phyloP scores from a whole-genome alignment of 1,140 invertebrate species.

The Cotesia glomerata region DNA sequence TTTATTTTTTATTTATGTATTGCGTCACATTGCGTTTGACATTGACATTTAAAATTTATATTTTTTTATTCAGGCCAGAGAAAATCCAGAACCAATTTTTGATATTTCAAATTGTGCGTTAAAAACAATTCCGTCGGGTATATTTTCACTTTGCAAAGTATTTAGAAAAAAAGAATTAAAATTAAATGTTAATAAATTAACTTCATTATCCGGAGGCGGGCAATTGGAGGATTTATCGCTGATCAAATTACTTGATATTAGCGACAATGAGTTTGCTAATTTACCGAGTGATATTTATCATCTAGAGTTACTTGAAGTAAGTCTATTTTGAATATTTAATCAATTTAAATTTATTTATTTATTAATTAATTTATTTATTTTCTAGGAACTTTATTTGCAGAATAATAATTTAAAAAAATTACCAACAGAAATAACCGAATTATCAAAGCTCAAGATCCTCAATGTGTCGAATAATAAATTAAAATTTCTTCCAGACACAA shows the following conservation, averaged over 20 bases:
- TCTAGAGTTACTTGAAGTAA: slow-evolving; percentile 69
- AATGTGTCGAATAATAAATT: slow-evolving; percentile 77
- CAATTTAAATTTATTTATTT: background rate
- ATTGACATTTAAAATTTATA: slow-evolving; percentile 24
- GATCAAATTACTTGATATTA: slow-evolving; percentile 75
- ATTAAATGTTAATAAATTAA: slow-evolving; percentile 72
- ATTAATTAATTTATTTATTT: slow-evolving; percentile 26
- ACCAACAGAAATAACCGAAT: slow-evolving; percentile 70
- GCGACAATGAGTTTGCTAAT: slow-evolving; percentile 71
- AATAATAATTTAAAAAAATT: slow-evolving; percentile 71
- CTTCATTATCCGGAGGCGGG: slow-evolving; percentile 73
- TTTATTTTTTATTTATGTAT: background rate
- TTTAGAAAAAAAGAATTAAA: slow-evolving; percentile 75
- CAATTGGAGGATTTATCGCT: slow-evolving; percentile 71
- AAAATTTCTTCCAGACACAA: slow-evolving; percentile 68
- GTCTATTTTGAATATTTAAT: slow-evolving; percentile 1
- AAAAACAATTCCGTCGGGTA: slow-evolving; percentile 72
- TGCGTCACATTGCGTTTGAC: background rate
- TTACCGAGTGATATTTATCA: slow-evolving; percentile 69
- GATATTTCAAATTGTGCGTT: slow-evolving; percentile 77
- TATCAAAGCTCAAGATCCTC: slow-evolving; percentile 70
- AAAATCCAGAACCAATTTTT: slow-evolving; percentile 77
- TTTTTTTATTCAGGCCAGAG: slow-evolving; percentile 67
- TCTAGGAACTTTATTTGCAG: slow-evolving; percentile 71
- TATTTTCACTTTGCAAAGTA: slow-evolving; percentile 79